Base-by-base conservation (phyloP, 2,888 invertebrate species). In the Rotaria sp. region DNA sequence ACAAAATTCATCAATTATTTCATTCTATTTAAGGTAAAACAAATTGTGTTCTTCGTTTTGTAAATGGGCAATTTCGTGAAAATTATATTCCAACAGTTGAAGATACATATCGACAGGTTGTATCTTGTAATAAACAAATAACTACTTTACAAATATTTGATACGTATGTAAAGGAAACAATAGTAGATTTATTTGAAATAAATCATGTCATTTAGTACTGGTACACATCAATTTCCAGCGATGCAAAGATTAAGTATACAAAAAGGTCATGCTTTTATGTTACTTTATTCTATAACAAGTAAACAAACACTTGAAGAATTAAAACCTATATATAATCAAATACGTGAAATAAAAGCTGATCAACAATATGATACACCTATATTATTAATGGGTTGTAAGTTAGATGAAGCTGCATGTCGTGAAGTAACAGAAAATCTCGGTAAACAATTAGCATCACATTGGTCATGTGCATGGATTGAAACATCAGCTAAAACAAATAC, bases 81-180 rank as follows among this genome's bases (percentile, higher is more conserved):
- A 96, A 96, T 89, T 99, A 99, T 92, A 96, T 99, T 91, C 99
- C 99, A 74, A 99, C 99, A 86, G 97, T 99, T 90, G 99, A 99
- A 93, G 99, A 99, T 92, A 99, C 98, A 57, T 99, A 86, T 55
- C 86, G 86, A 48, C 91, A 91, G 88, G 90, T 91, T 74, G 91
- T 91, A 87, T 90, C 90, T 88, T 91, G 98, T 93, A 99, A 98
- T 93, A 97, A 99, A 93, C 98, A 98, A 92, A 97, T 99, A 92
- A 99, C 98, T 92, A 98, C 99, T 86, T 93, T 99, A 89, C 98
- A 99, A 94, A 98, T 99, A 91, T 99, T 99, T 87, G 99, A 99
- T 92, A 98, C 96, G 88, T 67, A 67, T 11, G 52, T 2, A 11
- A 38, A 18, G 15, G 38, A 26, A 26, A 50, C 15, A 84, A n/a